These are phyloP conservation scores for Rhadinocentrus ornatus DNA, from an alignment of 2,797 vertebrate genomes.

Conservation along the genomic window DNA sequence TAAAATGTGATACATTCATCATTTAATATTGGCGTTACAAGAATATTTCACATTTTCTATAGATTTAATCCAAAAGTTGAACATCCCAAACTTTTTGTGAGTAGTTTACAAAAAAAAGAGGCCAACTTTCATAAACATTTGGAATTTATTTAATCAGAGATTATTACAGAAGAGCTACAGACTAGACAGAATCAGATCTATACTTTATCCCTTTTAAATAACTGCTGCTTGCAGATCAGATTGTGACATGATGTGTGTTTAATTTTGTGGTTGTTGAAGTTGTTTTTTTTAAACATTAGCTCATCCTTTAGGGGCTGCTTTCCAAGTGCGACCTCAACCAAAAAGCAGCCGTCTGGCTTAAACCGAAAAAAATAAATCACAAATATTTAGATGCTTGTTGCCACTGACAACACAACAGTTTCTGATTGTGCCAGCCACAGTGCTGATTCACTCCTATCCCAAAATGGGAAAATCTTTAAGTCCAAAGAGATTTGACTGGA, in stretches of 20 bases:
- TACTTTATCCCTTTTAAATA: not conserved
- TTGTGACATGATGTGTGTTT: not conserved
- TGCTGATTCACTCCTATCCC: conserved; percentile 47
- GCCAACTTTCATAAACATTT: not conserved
- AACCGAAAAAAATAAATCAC: conserved; percentile 38
- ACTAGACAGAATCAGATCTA: not conserved
- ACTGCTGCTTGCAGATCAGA: too few relatives aligned
- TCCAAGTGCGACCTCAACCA: conserved; percentile 8
- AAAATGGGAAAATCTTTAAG: conserved; percentile 28
- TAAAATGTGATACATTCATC: too few relatives aligned
- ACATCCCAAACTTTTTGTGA: too few relatives aligned
- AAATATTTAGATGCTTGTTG: conserved; percentile 67
- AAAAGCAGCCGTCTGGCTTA: conserved; percentile 35
- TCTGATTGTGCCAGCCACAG: conserved; percentile 38
- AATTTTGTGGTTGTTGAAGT: not conserved
- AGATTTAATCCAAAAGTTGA: too few relatives aligned
- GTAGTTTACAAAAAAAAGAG: too few relatives aligned
- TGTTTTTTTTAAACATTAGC: conserved; percentile 8
- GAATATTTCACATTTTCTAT: not conserved
- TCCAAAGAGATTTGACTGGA: conserved; percentile 17
- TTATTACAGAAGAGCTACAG: too few relatives aligned
- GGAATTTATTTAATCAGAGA: not conserved
- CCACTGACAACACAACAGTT: conserved; percentile 57
- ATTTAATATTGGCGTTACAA: too few relatives aligned
- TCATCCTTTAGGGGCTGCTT: conserved; percentile 1